Percentiles rank a stretch among this genome's conserved stretches.
Conservation (phyloP, 2,888 invertebrate species). For the Dasypolia templi region DNA sequence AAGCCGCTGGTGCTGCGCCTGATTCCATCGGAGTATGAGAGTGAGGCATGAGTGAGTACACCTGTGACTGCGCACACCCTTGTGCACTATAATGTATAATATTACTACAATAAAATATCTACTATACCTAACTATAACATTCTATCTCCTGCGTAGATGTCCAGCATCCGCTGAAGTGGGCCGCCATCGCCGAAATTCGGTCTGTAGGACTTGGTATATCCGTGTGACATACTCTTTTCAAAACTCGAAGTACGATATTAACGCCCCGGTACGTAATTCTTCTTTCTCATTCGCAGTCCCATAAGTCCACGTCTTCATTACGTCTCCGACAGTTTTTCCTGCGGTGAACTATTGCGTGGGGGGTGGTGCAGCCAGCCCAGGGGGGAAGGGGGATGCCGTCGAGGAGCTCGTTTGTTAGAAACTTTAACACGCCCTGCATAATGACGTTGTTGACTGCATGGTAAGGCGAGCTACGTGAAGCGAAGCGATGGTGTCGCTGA, state of each 20-base stretch:
- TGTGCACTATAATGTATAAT: no score
- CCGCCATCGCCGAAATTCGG: no score
- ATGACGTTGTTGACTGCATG: slow-evolving; percentile 33
- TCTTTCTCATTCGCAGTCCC: slow-evolving; percentile 32
- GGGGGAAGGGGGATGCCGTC: slow-evolving; percentile 19
- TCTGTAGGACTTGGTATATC: background rate
- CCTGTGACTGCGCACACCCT: no score
- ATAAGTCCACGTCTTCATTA: slow-evolving; percentile 44
- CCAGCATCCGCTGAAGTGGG: no score
- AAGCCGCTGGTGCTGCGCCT: no score
- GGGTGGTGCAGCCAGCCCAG: background rate
- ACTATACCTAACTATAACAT: no score
- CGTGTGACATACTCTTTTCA: background rate
- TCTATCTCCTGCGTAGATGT: no score
- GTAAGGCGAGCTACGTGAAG: slow-evolving; percentile 12
- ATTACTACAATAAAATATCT: no score
- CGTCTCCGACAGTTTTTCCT: slow-evolving; percentile 45
- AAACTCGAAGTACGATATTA: background rate
- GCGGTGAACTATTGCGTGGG: slow-evolving; percentile 48
- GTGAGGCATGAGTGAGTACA: no score
- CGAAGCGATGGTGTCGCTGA: slow-evolving; percentile 7
- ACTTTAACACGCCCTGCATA: slow-evolving; percentile 60
- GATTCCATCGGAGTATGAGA: no score
- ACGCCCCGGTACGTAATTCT: background rate
- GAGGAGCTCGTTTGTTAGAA: slow-evolving; percentile 59